Percentiles rank a stretch among this genome's conserved stretches.
phyloP scores from a whole-genome alignment of 92 coral and sea anemone genomes.

The Blastomussa wellsi region DNA sequence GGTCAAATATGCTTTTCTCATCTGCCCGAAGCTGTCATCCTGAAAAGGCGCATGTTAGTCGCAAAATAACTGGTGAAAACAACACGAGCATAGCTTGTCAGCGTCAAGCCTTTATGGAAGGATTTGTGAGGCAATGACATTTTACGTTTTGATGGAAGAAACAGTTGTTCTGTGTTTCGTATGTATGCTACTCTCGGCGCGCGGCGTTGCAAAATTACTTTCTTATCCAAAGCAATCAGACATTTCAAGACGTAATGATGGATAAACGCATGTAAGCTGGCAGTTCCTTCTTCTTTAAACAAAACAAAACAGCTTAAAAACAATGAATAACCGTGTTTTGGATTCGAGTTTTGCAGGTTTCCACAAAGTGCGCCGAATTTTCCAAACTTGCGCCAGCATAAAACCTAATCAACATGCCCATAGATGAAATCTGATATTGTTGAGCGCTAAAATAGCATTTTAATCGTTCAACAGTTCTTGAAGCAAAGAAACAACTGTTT shows the following conservation, averaged over 20 bases:
- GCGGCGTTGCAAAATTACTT: not conserved
- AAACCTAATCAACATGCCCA: not conserved
- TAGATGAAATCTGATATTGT: slow-evolving; percentile 30
- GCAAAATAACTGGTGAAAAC: slow-evolving; percentile 1
- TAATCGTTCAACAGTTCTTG: not conserved
- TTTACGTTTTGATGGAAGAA: slow-evolving; percentile 6
- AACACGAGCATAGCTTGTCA: not conserved
- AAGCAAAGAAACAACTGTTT: slow-evolving; percentile 24
- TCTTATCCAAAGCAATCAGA: slow-evolving; percentile 5
- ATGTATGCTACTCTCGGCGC: not conserved
- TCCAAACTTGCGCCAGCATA: not conserved
- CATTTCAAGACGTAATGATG: not conserved
- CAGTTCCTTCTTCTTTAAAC: not conserved
- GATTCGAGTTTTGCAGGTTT: not conserved
- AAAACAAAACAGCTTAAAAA: not conserved
- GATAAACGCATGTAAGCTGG: not conserved
- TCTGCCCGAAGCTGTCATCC: slow-evolving; percentile 1
- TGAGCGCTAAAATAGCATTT: slow-evolving; percentile 22
- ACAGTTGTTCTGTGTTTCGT: not conserved
- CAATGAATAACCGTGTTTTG: not conserved
- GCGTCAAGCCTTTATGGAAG: not conserved
- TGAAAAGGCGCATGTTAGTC: not conserved
- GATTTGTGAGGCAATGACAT: not conserved
- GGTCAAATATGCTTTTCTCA: slow-evolving; percentile 8
- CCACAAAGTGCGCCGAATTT: not conserved